A percentile compares a stretch with the other conserved stretches of the same genome.
Conservation (phyloP, 2,113 vertebrate species). For the Xyrauchen texanus region DNA sequence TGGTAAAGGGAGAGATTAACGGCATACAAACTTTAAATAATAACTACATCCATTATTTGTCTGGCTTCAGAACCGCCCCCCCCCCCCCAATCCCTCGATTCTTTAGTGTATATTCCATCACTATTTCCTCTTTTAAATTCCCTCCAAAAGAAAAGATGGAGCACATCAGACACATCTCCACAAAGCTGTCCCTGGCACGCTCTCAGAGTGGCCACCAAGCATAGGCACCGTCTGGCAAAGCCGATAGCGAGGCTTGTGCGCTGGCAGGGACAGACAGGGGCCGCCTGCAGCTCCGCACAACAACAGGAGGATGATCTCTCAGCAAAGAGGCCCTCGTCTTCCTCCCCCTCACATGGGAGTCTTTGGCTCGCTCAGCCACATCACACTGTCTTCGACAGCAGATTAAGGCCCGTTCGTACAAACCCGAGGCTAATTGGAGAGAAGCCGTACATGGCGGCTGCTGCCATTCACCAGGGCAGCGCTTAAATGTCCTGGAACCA, state of each 20-base stretch:
- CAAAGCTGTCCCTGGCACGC: conserved; percentile 65
- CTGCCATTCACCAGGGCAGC: conserved; percentile 12
- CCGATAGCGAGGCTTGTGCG: conserved; percentile 73
- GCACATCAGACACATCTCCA: conserved; percentile 75
- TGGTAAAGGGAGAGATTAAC: conserved; percentile 50
- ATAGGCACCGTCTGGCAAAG: conserved; percentile 67
- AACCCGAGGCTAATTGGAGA: conserved; percentile 46
- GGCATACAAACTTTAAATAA: conserved; percentile 61
- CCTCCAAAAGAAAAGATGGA: conserved; percentile 73
- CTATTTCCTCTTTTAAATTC: conserved; percentile 80
- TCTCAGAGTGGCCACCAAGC: conserved; percentile 67
- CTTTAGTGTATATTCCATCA: conserved; percentile 68
- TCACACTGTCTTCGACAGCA: conserved; percentile 70
- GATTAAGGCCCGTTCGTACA: conserved; percentile 68
- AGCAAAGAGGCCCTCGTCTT: conserved; percentile 68
- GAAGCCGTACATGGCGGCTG: neutral
- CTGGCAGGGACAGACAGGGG: conserved; percentile 70
- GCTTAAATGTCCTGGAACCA: conserved; percentile 60
- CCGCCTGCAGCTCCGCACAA: conserved; percentile 72
- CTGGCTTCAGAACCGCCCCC: conserved; percentile 50
- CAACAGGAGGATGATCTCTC: conserved; percentile 74
- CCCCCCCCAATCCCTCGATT: conserved; percentile 52
- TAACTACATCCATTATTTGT: conserved; percentile 72
- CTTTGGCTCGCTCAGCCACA: conserved; percentile 66
- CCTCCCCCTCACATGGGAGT: conserved; percentile 58